Evolutionary conservation across 1,140 invertebrate genomes (phyloP).

Genomic region (Melanaphis sacchari): DNA sequence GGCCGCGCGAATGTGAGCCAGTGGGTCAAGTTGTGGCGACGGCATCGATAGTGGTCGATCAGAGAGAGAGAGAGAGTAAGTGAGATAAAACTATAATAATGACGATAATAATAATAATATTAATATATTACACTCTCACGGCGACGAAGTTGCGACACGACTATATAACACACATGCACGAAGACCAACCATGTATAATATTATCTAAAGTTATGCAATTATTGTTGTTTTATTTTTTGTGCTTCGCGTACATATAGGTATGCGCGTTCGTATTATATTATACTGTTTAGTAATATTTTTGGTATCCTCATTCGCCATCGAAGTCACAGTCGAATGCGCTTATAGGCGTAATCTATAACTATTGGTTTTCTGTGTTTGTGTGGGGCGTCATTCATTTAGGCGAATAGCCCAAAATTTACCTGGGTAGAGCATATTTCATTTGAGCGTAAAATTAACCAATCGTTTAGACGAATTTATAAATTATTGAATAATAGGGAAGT

Average conservation of each 20-base stretch:
- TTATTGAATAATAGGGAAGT: too few relatives aligned
- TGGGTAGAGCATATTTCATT: too few relatives aligned
- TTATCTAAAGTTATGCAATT: not conserved
- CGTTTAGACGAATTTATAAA: too few relatives aligned
- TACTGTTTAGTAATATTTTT: not conserved
- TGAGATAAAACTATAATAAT: not conserved
- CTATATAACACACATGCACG: not conserved
- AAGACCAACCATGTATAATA: not conserved
- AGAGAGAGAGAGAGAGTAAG: not conserved
- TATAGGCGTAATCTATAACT: rapidly evolving
- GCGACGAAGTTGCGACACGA: not conserved
- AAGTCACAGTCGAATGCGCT: not conserved
- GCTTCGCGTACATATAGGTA: not conserved
- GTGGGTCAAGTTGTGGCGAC: constrained; percentile 20
- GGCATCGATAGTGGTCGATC: not conserved
- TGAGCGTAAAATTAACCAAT: too few relatives aligned
- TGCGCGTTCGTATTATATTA: not conserved
- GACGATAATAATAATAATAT: not conserved
- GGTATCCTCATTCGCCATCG: not conserved
- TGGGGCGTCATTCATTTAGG: too few relatives aligned
- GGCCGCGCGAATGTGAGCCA: constrained; percentile 16
- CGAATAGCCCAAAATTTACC: too few relatives aligned
- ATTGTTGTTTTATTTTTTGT: not conserved
- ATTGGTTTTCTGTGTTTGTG: too few relatives aligned
- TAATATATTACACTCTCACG: not conserved